These are phyloP conservation scores for Vidua macroura DNA, from an alignment of 2,113 vertebrate species.

Conservation along the genomic window DNA sequence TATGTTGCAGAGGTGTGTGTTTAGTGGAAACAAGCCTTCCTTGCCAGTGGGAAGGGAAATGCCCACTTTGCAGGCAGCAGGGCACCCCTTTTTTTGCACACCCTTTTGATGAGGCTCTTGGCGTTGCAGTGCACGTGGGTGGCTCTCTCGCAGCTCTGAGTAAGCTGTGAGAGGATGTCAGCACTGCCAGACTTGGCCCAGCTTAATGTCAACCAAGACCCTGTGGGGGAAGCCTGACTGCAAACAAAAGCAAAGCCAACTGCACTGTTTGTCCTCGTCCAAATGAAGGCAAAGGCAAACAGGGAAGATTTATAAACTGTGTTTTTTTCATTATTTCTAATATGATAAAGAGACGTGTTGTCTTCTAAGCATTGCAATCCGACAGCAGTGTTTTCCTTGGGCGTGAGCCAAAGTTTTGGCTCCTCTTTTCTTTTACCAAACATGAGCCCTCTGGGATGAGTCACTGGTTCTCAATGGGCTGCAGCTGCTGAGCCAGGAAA, in stretches of 20 bases:
- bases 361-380: neutral
- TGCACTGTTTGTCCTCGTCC: neutral
- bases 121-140: neutral
- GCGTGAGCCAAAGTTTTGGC: neutral
- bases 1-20: neutral
- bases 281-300: neutral
- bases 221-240: neutral
- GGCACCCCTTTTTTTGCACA: neutral
- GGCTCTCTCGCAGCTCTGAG: conserved; percentile 16
- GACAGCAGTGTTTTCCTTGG: conserved; percentile 4
- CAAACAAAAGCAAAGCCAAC: conserved; percentile 20
- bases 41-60: neutral
- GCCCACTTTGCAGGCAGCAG: neutral
- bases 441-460: conserved; percentile 15
- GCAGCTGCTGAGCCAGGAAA: conserved; percentile 12
- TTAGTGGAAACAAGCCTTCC: neutral
- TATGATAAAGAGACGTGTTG: neutral
- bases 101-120: neutral
- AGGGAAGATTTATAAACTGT: neutral
- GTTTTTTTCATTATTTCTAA: neutral
- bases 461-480: conserved; percentile 13
- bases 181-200: conserved; percentile 16
- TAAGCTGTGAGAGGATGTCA: conserved; percentile 23
- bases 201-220: neutral
- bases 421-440: neutral